These are phyloP conservation scores for Tromatobia lineatoria DNA, from an alignment of 2,888 invertebrate species.

Conservation along the genomic window DNA sequence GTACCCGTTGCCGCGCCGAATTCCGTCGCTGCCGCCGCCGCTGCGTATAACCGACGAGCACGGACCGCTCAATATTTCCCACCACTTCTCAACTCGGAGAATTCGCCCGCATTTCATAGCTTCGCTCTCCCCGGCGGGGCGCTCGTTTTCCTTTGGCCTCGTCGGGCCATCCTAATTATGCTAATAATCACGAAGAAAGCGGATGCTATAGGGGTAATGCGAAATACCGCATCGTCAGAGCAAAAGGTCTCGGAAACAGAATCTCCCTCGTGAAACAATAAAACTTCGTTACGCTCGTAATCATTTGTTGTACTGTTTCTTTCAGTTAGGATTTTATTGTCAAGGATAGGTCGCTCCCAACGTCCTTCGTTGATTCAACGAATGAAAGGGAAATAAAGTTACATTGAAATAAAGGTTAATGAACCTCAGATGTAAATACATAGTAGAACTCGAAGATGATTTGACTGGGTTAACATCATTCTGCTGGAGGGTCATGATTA, in stretches of 20 bases:
- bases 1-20: constrained; percentile 9
- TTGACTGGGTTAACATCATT: no score
- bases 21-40: constrained; percentile 2
- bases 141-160: constrained; percentile 42
- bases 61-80: constrained; percentile 72
- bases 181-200: constrained; percentile 73
- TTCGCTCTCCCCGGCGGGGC: background rate
- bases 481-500: no score
- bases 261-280: constrained; percentile 4
- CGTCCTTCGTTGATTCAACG: background rate
- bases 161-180: constrained; percentile 74
- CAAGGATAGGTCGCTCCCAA: background rate
- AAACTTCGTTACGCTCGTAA: constrained; percentile 2
- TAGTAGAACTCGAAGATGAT: no score
- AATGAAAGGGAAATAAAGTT: background rate
- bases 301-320: background rate
- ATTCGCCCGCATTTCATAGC: constrained; percentile 45
- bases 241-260: background rate
- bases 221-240: constrained; percentile 2
- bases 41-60: constrained; percentile 26
- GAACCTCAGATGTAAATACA: no score
- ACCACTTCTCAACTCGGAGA: constrained; percentile 23
- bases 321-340: background rate
- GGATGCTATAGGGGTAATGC: constrained; percentile 24
- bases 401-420: background rate